Evolutionary conservation across 2,113 vertebrate genomes (phyloP).

Genomic region (human): GRCh38 chr2:209545501-209546000

Average conservation of each 20-base stretch:
- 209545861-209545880: too few relatives aligned
- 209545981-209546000: too few relatives aligned
- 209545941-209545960: too few relatives aligned
- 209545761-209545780: neutral
- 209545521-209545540: neutral
- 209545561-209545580: neutral
- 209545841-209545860: neutral
- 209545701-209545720: neutral
- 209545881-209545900: too few relatives aligned
- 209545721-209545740: neutral
- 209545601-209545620: accelerated
- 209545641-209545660: neutral
- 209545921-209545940: too few relatives aligned
- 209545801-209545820: neutral
- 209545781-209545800: neutral
- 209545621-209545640: neutral
- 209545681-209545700: neutral
- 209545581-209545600: neutral
- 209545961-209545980: too few relatives aligned
- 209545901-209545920: too few relatives aligned
- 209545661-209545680: neutral
- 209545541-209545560: neutral
- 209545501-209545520: neutral
- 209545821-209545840: neutral
- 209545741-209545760: neutral